A percentile compares a stretch with the other conserved stretches of the same genome.
Evolutionary conservation across 30 jellyfish, hydroid and myxozoan species (phyloP).

Genomic region (Cassiopea andromeda): DNA sequence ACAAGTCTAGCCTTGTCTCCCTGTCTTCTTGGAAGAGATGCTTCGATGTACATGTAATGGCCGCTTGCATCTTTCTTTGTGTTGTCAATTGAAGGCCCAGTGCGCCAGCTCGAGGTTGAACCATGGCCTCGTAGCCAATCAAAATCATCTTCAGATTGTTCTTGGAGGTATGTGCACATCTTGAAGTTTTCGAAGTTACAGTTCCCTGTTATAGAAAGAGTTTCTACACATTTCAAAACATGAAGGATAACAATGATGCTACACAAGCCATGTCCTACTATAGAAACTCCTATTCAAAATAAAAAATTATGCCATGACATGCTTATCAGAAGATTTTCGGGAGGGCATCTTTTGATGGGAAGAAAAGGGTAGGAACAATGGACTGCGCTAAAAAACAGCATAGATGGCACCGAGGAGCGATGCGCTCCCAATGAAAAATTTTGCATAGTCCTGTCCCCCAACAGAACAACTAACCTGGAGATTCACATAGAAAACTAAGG

Average conservation of each 20-base stretch:
- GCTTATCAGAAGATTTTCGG: too few relatives aligned
- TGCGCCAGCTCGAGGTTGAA: constrained; percentile 86
- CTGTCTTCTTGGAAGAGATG: constrained; percentile 85
- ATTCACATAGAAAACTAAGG: too few relatives aligned
- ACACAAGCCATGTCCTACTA: not conserved
- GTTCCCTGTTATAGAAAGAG: constrained; percentile 46
- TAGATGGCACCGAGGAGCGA: too few relatives aligned
- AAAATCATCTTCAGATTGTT: constrained; percentile 75
- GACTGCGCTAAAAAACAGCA: too few relatives aligned
- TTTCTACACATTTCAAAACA: too few relatives aligned
- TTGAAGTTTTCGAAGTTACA: constrained; percentile 84
- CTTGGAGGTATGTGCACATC: constrained; percentile 87
- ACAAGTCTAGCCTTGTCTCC: constrained; percentile 86
- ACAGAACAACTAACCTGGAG: too few relatives aligned
- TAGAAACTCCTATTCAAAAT: too few relatives aligned
- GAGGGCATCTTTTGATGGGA: too few relatives aligned
- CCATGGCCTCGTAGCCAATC: constrained; percentile 97
- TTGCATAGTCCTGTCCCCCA: too few relatives aligned
- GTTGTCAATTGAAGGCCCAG: constrained; percentile 92
- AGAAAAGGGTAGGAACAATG: too few relatives aligned
- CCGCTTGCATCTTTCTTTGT: constrained; percentile 85
- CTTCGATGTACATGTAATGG: constrained; percentile 89
- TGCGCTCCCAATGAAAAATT: too few relatives aligned
- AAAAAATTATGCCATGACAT: too few relatives aligned
- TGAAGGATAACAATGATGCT: not conserved